Evolutionary conservation across 2,797 vertebrate species (phyloP).

Genomic region (Nasua narica): DNA sequence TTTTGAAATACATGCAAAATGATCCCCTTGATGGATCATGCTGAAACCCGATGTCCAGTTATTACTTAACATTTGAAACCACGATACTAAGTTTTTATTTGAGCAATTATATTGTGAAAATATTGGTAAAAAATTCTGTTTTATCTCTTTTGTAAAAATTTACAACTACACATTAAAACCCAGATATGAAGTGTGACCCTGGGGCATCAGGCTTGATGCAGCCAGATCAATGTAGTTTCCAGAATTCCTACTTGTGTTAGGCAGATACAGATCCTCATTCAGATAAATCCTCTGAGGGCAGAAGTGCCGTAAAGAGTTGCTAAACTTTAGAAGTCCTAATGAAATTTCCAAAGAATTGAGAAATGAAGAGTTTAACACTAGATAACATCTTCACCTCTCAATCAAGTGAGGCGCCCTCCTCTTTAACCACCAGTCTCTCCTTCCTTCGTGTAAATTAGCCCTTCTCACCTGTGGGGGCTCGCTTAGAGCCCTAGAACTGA

Average conservation of each 20-base stretch:
- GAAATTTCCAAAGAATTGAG: not conserved
- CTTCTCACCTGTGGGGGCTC: not conserved
- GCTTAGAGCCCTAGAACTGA: not conserved
- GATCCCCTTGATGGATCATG: not conserved
- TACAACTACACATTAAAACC: not conserved
- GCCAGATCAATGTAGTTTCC: not conserved
- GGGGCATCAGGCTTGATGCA: not conserved
- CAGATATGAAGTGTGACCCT: not conserved
- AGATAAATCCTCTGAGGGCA: not conserved
- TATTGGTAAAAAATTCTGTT: not conserved
- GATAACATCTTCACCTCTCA: not conserved
- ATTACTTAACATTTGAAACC: not conserved
- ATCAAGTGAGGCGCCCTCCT: not conserved
- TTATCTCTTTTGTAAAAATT: not conserved
- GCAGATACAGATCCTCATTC: not conserved
- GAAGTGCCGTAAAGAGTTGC: not conserved
- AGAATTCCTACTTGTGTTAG: not conserved
- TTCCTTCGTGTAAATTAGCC: not conserved
- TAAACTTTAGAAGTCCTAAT: not conserved
- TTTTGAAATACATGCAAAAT: not conserved
- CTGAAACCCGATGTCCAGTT: not conserved
- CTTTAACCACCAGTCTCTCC: not conserved
- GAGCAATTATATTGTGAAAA: not conserved
- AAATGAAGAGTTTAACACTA: not conserved
- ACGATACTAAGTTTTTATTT: not conserved